A percentile compares a stretch with the other conserved stretches of the same genome.
phyloP scores from a whole-genome alignment of 2,888 invertebrate species.

The Nematopogon swammerdamellus region DNA sequence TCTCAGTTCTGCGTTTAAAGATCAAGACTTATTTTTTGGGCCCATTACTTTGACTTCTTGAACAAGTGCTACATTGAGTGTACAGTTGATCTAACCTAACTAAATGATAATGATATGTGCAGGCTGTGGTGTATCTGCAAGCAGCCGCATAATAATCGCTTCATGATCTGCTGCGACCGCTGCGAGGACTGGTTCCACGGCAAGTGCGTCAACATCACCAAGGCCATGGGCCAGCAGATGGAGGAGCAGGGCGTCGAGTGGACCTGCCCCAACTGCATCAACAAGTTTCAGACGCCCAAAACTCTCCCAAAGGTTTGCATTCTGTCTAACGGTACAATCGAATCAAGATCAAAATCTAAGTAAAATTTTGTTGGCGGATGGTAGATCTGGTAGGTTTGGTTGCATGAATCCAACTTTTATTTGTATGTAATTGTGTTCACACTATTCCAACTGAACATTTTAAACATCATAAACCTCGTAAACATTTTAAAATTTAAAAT shows the following conservation, averaged over 20 bases:
- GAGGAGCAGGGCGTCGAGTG: slow-evolving; percentile 85
- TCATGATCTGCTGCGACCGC: slow-evolving; percentile 96
- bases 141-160: slow-evolving; percentile 91
- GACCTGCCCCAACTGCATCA: slow-evolving; percentile 82
- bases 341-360: too few species aligned
- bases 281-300: slow-evolving; percentile 30
- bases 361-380: too few species aligned
- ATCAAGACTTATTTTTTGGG: too few species aligned
- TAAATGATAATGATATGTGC: background rate
- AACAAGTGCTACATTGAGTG: background rate
- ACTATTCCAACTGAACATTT: too few species aligned
- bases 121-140: slow-evolving; percentile 86
- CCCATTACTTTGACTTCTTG: background rate
- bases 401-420: too few species aligned
- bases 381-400: too few species aligned
- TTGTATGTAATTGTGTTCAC: too few species aligned
- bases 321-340: too few species aligned
- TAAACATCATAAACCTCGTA: too few species aligned
- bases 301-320: too few species aligned
- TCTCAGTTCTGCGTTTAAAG: background rate
- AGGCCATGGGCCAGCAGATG: slow-evolving; percentile 89
- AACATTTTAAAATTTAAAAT: too few species aligned
- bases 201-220: slow-evolving; percentile 92
- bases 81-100: background rate
- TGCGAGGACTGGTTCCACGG: slow-evolving; percentile 99